A percentile compares a stretch with the other conserved stretches of the same genome.
Evolutionary conservation across 2,797 vertebrate genomes (phyloP).

Genomic region (Bovichtus diacanthus): DNA sequence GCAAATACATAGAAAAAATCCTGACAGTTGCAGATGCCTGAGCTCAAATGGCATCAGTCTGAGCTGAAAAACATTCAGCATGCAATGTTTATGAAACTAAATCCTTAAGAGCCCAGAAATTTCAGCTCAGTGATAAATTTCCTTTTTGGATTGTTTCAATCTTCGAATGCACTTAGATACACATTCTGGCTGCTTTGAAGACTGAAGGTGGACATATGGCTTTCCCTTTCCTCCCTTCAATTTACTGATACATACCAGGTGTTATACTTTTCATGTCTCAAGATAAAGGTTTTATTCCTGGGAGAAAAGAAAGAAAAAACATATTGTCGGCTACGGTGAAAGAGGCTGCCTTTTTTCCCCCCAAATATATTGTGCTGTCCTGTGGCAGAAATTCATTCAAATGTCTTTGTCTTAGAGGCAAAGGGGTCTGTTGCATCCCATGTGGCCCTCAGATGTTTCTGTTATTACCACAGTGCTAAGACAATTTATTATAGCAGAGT

Average conservation of each 20-base stretch:
- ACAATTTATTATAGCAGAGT: slow-evolving; percentile 64
- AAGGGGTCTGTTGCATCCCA: slow-evolving; percentile 55
- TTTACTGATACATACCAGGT: slow-evolving; percentile 83
- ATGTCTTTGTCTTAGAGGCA: slow-evolving; percentile 57
- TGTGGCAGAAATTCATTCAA: slow-evolving; percentile 52
- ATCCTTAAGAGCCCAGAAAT: slow-evolving; percentile 71
- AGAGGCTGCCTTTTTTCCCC: slow-evolving; percentile 17
- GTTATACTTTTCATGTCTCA: slow-evolving; percentile 68
- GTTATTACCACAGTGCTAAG: slow-evolving; percentile 56
- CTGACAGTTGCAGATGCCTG: slow-evolving; percentile 69
- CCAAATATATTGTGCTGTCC: slow-evolving; percentile 48
- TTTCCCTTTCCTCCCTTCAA: slow-evolving; percentile 77
- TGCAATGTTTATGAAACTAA: slow-evolving; percentile 81
- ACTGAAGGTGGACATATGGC: slow-evolving; percentile 77
- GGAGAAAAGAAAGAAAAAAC: slow-evolving; percentile 35
- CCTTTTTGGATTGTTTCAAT: slow-evolving; percentile 79
- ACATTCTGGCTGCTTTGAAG: slow-evolving; percentile 78
- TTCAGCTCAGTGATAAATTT: slow-evolving; percentile 79
- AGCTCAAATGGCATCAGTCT: slow-evolving; percentile 68
- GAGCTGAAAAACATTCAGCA: slow-evolving; percentile 72
- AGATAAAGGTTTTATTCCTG: slow-evolving; percentile 71
- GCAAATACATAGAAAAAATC: slow-evolving; percentile 57
- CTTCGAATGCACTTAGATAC: slow-evolving; percentile 79
- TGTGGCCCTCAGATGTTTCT: slow-evolving; percentile 77
- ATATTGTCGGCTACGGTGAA: slow-evolving; percentile 28